phyloP scores from a whole-genome alignment of 2,797 vertebrate species.

The Hippopotamyrus pictus region DNA sequence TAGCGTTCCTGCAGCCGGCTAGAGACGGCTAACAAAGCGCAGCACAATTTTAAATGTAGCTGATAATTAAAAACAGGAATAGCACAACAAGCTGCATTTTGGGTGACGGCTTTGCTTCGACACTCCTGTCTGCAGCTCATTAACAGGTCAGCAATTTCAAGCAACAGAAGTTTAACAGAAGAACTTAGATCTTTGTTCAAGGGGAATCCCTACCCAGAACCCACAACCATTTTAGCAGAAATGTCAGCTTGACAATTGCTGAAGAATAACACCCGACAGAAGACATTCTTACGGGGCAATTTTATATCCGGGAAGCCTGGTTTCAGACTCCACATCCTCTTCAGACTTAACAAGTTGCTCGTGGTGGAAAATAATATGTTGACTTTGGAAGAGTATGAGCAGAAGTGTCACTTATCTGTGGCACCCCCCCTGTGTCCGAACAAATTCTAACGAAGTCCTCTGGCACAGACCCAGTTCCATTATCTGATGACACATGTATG shows the following conservation, averaged over 20 bases:
- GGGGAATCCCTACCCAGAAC: background rate
- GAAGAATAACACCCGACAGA: background rate
- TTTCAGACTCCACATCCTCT: background rate
- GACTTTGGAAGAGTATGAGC: background rate
- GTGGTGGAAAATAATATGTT: background rate
- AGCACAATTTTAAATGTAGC: background rate
- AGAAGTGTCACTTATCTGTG: background rate
- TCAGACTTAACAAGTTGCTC: background rate
- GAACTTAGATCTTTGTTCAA: background rate
- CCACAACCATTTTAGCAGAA: background rate
- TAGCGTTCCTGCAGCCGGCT: background rate
- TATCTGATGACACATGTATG: background rate
- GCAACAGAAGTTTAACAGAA: background rate
- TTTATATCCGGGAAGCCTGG: background rate
- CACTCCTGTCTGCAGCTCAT: background rate
- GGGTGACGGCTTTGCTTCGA: background rate
- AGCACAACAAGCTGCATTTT: background rate
- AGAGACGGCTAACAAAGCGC: background rate
- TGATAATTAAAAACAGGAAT: background rate
- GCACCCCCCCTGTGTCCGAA: background rate
- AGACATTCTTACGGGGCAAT: background rate
- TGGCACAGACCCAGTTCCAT: background rate
- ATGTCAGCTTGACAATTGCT: background rate
- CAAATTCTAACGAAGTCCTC: background rate
- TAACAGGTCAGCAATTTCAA: background rate